Evolutionary conservation across 2,888 invertebrate genomes (phyloP), one percentile per base, ranked within the genome.

Genomic region (Steinernema hermaphroditum): DNA sequence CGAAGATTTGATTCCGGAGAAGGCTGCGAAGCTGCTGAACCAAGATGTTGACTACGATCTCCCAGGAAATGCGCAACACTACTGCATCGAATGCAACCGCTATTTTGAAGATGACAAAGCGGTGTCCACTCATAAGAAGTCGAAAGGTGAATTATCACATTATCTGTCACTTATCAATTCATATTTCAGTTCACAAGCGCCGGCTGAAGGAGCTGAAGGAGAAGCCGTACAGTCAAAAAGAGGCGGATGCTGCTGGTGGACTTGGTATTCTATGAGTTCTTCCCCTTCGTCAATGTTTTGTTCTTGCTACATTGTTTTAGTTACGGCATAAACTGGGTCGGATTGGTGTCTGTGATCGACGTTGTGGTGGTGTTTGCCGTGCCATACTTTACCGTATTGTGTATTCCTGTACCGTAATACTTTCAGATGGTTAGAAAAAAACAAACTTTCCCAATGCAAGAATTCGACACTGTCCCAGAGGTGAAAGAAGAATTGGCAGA

Each of bases 31-130:
- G 79, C 81, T 83, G 8, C 75, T 85, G 32, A 50, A 54, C 22
- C 77, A 78, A 24, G 70, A 72, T 75, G 72, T 83, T 19, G 85
- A 85, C 71, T 74, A 81, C 46, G 89, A 89, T 76, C 79, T 87
- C 57, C 87, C 89, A 4, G 89, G 89, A 4, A 87, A 86, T 70
- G 89, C 87, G 0, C 89, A 89, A 76, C 86, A 86, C 80, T 89
- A 89, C 78, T 89, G 89, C 76, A 80, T 89, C 49, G 87, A 88
- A 72, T 89, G 89, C 84, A 87, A 88, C 43, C 77, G 83, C 19
- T 79, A 86, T 73, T 86, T 85, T 70, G 73, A 80, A 62, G 81
- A 81, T 72, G 80, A 77, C n/a, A 72, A 74, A 41, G 79, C 80
- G 0, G 72, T 76, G n/a, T 70, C 72, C n/a, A 62, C 76, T 16